Percentiles rank a stretch among this genome's conserved stretches.
Conservation (phyloP, 2,797 vertebrate species). For the Salmo trutta region DNA sequence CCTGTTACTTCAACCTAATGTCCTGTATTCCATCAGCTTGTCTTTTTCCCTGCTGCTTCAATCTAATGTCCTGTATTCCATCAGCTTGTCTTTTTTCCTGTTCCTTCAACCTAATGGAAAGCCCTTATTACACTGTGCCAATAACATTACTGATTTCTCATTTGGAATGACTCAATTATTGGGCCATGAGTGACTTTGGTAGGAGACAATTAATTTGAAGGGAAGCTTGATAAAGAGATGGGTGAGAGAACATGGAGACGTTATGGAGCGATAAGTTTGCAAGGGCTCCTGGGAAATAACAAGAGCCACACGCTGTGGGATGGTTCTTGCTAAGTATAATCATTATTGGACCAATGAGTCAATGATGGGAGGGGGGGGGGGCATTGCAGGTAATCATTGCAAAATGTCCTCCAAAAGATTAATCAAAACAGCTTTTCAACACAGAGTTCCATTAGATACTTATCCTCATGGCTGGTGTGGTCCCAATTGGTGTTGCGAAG, state of each 20-base stretch:
- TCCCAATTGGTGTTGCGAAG: neutral
- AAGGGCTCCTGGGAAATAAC: conserved; percentile 54
- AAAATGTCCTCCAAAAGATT: neutral
- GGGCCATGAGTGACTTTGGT: neutral
- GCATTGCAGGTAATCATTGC: neutral
- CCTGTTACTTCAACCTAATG: no score
- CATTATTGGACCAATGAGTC: conserved; percentile 1
- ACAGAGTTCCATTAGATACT: neutral
- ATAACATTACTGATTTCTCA: conserved; percentile 4
- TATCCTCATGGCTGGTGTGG: neutral
- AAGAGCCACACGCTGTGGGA: conserved; percentile 20
- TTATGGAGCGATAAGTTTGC: conserved; percentile 56
- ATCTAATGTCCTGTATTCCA: no score
- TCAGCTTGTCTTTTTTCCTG: neutral
- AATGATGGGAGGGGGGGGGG: neutral
- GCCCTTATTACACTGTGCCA: neutral
- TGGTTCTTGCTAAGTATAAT: neutral
- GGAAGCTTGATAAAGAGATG: conserved; percentile 9
- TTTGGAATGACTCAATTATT: neutral
- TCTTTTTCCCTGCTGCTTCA: no score
- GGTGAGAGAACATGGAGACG: conserved; percentile 41
- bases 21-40: no score
- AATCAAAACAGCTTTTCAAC: neutral
- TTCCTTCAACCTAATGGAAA: neutral
- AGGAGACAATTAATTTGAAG: conserved; percentile 2